These are phyloP conservation scores for Tenthredo amoena DNA, from an alignment of 2,888 invertebrate species.

Conservation along the genomic window DNA sequence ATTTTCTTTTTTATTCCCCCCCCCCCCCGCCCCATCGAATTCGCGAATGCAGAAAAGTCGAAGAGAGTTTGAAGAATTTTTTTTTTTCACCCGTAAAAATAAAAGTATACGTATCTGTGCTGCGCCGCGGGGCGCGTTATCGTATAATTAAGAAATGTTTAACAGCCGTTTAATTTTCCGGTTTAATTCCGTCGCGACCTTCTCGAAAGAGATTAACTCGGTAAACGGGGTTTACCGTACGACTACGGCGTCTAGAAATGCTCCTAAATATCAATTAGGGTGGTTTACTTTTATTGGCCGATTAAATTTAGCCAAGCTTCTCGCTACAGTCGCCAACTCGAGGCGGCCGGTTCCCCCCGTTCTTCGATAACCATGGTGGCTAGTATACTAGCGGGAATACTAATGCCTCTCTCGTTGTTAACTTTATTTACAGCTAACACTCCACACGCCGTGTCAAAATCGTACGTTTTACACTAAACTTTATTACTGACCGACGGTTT, in stretches of 20 bases:
- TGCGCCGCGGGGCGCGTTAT: not conserved
- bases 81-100: not conserved
- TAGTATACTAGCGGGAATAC: not conserved
- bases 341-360: no score
- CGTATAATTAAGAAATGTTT: not conserved
- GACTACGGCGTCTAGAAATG: not conserved
- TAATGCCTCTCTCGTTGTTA: not conserved
- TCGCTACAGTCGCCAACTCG: not conserved
- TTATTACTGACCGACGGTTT: slow-evolving; percentile 25
- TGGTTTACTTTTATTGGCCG: slow-evolving; percentile 39
- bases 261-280: slow-evolving; percentile 47
- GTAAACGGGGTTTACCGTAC: slow-evolving; percentile 26
- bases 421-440: not conserved
- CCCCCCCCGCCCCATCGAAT: no score
- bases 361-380: not conserved
- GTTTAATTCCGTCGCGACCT: not conserved
- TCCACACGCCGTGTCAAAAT: not conserved
- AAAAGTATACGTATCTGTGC: not conserved
- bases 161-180: not conserved
- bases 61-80: no score
- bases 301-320: slow-evolving; percentile 30
- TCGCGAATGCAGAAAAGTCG: no score
- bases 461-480: slow-evolving; percentile 8
- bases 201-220: slow-evolving; percentile 28
- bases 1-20: no score